phyloP scores from a whole-genome alignment of 2,797 vertebrate genomes.

The Arctocebus calabarensis region DNA sequence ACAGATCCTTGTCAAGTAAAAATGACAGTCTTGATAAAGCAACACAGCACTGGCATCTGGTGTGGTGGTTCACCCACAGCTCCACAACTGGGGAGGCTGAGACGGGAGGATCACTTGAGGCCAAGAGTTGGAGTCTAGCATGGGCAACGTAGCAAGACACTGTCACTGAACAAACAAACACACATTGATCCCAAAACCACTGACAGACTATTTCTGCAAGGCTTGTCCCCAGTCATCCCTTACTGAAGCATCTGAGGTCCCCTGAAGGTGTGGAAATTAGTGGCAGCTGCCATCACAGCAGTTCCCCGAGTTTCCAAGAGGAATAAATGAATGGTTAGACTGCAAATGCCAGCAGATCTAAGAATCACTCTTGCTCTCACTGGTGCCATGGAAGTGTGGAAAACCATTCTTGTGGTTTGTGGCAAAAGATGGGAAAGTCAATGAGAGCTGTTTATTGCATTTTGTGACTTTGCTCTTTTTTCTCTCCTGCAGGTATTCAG shows the following conservation, averaged over 20 bases:
- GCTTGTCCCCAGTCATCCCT: neutral
- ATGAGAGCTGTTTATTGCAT: conserved; percentile 4
- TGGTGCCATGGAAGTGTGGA: conserved; percentile 1
- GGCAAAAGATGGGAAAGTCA: conserved; percentile 34
- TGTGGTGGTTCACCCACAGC: neutral
- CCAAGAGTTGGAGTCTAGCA: neutral
- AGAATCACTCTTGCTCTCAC: conserved; percentile 43
- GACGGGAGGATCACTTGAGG: neutral
- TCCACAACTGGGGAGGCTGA: neutral
- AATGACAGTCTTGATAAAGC: neutral
- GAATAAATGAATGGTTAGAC: conserved; percentile 39
- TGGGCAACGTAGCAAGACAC: neutral
- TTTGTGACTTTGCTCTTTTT: conserved; percentile 34
- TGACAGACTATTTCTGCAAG: neutral
- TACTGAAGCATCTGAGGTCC: neutral
- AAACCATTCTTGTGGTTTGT: conserved; percentile 57
- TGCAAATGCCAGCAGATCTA: neutral
- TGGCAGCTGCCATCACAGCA: neutral
- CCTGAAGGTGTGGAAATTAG: conserved; percentile 37
- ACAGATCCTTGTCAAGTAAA: conserved; percentile 43
- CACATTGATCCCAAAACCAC: neutral
- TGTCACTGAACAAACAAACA: neutral
- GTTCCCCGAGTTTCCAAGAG: conserved; percentile 45
- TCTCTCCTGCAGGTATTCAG: neutral
- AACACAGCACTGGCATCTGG: neutral